These are phyloP conservation scores for Anser brachyrhynchus DNA, from an alignment of 2,113 vertebrate genomes.

Conservation along the genomic window DNA sequence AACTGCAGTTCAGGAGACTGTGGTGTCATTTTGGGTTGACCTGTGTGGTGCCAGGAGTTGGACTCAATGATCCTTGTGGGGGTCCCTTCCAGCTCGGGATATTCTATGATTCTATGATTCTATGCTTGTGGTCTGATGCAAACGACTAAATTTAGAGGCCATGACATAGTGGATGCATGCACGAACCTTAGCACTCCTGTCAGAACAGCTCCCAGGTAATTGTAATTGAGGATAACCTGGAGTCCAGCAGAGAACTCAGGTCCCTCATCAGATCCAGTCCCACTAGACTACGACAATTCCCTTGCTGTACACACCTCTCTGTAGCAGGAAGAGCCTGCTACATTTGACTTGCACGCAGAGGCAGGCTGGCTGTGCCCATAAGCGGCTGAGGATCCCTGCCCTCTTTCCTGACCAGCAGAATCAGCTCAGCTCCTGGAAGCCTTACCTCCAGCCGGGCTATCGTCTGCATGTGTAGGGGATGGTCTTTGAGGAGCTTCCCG, in stretches of 20 bases:
- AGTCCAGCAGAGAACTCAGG: neutral
- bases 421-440: neutral
- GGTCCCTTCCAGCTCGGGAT: too few species aligned
- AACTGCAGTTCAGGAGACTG: neutral
- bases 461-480: constrained; percentile 84
- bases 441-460: constrained; percentile 86
- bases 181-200: neutral
- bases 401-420: neutral
- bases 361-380: neutral
- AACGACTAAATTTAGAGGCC: neutral
- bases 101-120: too few species aligned
- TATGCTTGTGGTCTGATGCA: neutral
- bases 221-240: neutral
- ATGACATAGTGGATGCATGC: neutral
- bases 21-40: neutral
- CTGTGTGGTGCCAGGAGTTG: too few species aligned
- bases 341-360: neutral
- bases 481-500: constrained; percentile 85
- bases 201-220: neutral
- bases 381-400: neutral
- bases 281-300: neutral
- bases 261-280: neutral
- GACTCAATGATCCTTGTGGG: too few species aligned
- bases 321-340: neutral
- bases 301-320: neutral